These are phyloP conservation scores for Clostera curtula DNA, from an alignment of 2,888 invertebrate species.

Conservation along the genomic window DNA sequence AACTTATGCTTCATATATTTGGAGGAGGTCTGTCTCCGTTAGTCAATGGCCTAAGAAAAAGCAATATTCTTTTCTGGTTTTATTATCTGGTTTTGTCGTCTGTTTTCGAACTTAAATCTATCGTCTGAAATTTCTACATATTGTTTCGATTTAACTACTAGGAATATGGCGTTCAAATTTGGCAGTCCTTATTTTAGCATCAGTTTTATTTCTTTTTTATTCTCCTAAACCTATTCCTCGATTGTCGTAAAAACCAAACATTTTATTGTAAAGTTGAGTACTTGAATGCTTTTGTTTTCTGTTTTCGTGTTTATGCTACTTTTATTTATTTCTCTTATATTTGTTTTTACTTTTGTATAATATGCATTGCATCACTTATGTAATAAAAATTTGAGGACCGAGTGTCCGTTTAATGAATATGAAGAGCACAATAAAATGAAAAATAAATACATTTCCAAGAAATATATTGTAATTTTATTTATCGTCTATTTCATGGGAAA, in stretches of 20 bases:
- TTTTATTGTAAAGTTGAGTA: slow-evolving; percentile 24
- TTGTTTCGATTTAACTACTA: slow-evolving; percentile 17
- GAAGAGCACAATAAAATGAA: slow-evolving; percentile 72
- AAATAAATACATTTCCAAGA: slow-evolving; percentile 71
- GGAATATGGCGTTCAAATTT: slow-evolving; percentile 15
- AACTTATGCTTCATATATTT: too few species aligned
- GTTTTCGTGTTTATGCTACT: slow-evolving; percentile 25
- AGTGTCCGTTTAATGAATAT: slow-evolving; percentile 59
- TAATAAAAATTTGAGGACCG: slow-evolving; percentile 48
- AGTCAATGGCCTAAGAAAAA: too few species aligned
- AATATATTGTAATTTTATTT: slow-evolving; percentile 18
- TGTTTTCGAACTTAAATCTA: slow-evolving; percentile 47
- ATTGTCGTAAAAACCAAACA: slow-evolving; percentile 17
- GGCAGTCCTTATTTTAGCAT: slow-evolving; percentile 16
- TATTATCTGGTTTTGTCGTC: slow-evolving; percentile 29
- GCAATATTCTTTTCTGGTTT: too few species aligned
- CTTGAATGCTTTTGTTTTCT: slow-evolving; percentile 31
- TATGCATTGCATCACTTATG: slow-evolving; percentile 51
- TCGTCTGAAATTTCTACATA: slow-evolving; percentile 21
- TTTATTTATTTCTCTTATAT: slow-evolving; percentile 53
- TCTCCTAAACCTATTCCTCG: slow-evolving; percentile 9
- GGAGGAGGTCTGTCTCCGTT: too few species aligned
- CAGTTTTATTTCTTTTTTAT: slow-evolving; percentile 18
- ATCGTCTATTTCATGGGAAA: too few species aligned
- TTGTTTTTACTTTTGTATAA: slow-evolving; percentile 50